phyloP scores from a whole-genome alignment of 1,140 invertebrate genomes.

The Aphaenogaster rudis region DNA sequence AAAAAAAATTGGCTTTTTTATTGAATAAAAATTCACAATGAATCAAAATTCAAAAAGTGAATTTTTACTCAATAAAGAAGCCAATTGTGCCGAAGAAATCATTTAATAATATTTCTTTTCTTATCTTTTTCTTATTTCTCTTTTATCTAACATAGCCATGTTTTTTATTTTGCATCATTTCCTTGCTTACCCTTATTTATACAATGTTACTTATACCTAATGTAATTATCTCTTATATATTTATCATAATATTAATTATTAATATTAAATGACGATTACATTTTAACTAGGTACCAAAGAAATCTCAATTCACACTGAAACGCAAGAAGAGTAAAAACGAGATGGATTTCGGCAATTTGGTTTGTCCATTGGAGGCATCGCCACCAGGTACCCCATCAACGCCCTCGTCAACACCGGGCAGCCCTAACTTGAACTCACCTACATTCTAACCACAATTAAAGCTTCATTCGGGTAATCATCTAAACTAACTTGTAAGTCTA shows the following conservation, averaged over 20 bases:
- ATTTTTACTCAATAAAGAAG: too few species aligned
- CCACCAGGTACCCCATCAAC: conserved; percentile 89
- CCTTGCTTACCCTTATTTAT: too few species aligned
- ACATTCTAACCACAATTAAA: conserved; percentile 83
- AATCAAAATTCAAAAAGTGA: too few species aligned
- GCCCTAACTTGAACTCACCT: conserved; percentile 86
- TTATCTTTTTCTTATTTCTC: too few species aligned
- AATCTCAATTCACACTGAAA: conserved; percentile 96
- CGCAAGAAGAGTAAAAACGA: conserved; percentile 95
- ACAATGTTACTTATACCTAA: too few species aligned
- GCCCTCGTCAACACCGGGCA: conserved; percentile 83
- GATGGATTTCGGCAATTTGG: conserved; percentile 93
- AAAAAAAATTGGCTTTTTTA: too few species aligned
- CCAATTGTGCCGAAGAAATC: too few species aligned
- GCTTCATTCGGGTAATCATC: conserved; percentile 70
- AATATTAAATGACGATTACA: neutral
- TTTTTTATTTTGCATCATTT: too few species aligned
- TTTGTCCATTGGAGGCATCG: conserved; percentile 93
- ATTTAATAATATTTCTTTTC: too few species aligned
- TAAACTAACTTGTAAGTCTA: conserved; percentile 81
- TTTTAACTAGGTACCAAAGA: conserved; percentile 91
- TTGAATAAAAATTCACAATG: too few species aligned
- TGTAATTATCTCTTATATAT: too few species aligned
- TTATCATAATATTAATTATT: conserved; percentile 22
- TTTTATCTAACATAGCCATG: too few species aligned